Percentiles rank a stretch among this genome's conserved stretches.
Conservation (phyloP, 2,113 vertebrate genomes). For the Sapajus apella region DNA sequence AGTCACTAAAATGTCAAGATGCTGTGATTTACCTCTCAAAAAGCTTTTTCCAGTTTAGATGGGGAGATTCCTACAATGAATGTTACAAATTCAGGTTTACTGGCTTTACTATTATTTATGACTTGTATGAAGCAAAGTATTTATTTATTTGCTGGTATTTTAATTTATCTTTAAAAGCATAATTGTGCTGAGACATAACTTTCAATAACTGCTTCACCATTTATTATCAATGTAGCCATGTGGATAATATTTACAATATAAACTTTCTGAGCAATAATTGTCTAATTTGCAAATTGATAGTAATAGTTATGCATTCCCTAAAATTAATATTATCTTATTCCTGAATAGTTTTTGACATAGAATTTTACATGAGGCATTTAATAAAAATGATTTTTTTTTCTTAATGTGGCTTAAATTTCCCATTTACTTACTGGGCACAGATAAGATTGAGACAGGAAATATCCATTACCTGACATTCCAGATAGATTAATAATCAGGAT, state of each 20-base stretch:
- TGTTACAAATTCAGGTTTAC: neutral
- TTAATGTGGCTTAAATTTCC: neutral
- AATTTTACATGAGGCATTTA: neutral
- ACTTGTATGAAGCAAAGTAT: neutral
- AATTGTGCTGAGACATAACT: neutral
- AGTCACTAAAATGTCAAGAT: constrained; percentile 23
- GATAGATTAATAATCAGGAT: neutral
- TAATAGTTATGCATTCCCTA: neutral
- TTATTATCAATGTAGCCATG: neutral
- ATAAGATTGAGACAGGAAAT: neutral
- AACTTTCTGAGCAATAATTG: neutral
- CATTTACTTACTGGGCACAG: neutral
- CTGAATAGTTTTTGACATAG: neutral
- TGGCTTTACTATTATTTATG: neutral
- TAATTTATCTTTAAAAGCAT: neutral
- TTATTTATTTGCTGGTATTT: neutral
- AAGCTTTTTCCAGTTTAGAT: neutral
- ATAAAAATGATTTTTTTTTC: neutral
- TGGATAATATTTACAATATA: neutral
- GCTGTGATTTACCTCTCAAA: constrained; percentile 22
- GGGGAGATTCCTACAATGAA: neutral
- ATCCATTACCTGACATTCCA: neutral
- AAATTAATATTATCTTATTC: neutral
- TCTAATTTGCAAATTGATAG: neutral
- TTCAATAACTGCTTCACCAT: neutral